Percentiles rank a stretch among this genome's conserved stretches.
phyloP scores from a whole-genome alignment of 1,140 invertebrate species.

The Bicyclus anynana region DNA sequence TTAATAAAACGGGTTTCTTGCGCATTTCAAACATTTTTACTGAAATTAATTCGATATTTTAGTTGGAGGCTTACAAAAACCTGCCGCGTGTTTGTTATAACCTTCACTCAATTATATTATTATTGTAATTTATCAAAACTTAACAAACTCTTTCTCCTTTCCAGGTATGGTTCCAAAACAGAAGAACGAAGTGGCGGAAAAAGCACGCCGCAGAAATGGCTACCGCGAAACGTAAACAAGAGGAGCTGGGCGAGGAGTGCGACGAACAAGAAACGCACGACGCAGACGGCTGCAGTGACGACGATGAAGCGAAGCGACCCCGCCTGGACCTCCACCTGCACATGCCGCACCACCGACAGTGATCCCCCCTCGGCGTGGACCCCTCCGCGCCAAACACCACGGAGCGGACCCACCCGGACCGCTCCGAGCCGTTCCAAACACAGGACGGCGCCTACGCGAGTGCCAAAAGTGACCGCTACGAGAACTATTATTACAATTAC shows the following conservation, averaged over 20 bases:
- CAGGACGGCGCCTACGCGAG: constrained; percentile 17
- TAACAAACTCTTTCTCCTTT: constrained; percentile 22
- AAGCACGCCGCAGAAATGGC: constrained; percentile 99
- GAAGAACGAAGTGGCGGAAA: constrained; percentile 99
- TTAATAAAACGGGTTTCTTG: no score
- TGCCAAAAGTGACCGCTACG: constrained; percentile 28
- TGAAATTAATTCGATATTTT: no score
- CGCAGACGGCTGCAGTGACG: constrained; percentile 68
- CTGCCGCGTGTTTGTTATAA: no score
- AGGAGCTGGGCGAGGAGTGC: constrained; percentile 89
- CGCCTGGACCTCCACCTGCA: constrained; percentile 63
- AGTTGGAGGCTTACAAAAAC: no score
- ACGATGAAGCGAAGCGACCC: constrained; percentile 72
- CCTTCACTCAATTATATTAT: no score
- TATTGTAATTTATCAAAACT: background rate
- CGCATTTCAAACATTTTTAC: no score
- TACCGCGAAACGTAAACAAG: constrained; percentile 96
- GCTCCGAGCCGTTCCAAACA: constrained; percentile 5
- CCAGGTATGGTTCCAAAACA: constrained; percentile 99
- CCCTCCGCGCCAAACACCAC: constrained; percentile 19
- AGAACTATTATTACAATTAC: constrained; percentile 32
- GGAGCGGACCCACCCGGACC: constrained; percentile 13
- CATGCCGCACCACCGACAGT: constrained; percentile 63
- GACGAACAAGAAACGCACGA: constrained; percentile 69
- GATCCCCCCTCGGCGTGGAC: constrained; percentile 37